Evolutionary conservation across 2,888 invertebrate genomes (phyloP), one percentile per base, ranked within the genome.

Genomic region (Sesia apiformis): DNA sequence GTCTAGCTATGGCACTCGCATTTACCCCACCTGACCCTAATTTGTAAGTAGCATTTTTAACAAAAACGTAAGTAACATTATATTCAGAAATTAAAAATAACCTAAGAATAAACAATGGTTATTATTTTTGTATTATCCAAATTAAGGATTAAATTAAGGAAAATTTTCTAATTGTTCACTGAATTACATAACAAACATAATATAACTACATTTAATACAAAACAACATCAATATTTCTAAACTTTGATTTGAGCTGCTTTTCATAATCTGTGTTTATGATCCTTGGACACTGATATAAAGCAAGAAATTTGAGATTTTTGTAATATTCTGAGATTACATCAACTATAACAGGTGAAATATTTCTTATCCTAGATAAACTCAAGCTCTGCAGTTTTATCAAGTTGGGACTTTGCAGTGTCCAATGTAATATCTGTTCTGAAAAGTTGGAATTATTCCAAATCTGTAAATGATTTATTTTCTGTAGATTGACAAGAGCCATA

Each of bases 361-460:
- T 85, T 55, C 61, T 60, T 60, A 90, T 79, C 59, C 77, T 78
- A 23, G 90, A 89, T 2, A 90, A 66, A 63, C 89, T 89, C 56
- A 90, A 71, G 57, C 81, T 82, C 58, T 74, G 68, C 53, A 90
- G 59, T 57, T 68, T 77, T 8, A 72, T 59, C 53, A 87, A 66
- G 57, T 66, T 69, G 1, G 75, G 68, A 60, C 76, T 73, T n/a
- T 73, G 67, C 40, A 90, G 68, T 49, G 81, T 79, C 58, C 64
- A 70, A 4, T 78, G 60, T 49, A 90, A 67, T 57, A 65, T 75
- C 4, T 55, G 60, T 67, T 88, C 84, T 38, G 81, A 72, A 61
- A 90, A 90, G 53, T 70, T 73, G 1, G 56, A 58, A 63, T 88
- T 90, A 62, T 90, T 88, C 90, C 90, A 90, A 58, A 90, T 69